Percentiles rank a stretch among this genome's conserved stretches.
Conservation (phyloP, 2,888 invertebrate genomes). For the Cheilosia vernalis region DNA sequence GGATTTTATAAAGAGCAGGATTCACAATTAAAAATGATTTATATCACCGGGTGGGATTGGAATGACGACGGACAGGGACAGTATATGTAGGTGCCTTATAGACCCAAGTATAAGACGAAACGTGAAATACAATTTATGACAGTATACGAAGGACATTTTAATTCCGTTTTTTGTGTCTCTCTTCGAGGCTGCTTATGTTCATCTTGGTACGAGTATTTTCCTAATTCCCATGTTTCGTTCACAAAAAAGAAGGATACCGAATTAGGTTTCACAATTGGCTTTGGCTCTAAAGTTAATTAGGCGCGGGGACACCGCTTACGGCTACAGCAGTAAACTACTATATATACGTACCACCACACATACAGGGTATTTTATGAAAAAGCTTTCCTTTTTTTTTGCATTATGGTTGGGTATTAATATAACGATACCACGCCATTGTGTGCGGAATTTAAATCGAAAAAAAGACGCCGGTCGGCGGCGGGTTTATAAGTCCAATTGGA, state of each 20-base stretch:
- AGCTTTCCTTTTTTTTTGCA: slow-evolving; percentile 15
- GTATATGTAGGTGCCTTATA: background rate
- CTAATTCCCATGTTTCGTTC: slow-evolving; percentile 47
- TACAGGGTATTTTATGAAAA: slow-evolving; percentile 41
- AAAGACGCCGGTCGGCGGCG: background rate
- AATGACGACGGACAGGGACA: slow-evolving; percentile 2
- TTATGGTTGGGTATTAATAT: slow-evolving; percentile 25
- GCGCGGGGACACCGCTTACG: slow-evolving; percentile 42
- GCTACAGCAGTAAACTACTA: background rate
- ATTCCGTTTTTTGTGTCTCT: slow-evolving; percentile 14
- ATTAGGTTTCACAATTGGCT: slow-evolving; percentile 59
- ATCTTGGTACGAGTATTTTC: slow-evolving; percentile 46
- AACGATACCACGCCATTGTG: slow-evolving; percentile 9
- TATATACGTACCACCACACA: background rate
- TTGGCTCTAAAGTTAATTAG: slow-evolving; percentile 66
- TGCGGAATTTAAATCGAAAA: background rate
- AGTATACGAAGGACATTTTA: slow-evolving; percentile 41
- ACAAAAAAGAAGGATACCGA: slow-evolving; percentile 49
- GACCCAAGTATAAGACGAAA: slow-evolving; percentile 4
- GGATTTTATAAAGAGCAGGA: slow-evolving; percentile 24
- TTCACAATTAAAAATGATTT: slow-evolving; percentile 54
- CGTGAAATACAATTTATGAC: slow-evolving; percentile 46
- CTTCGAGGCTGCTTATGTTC: slow-evolving; percentile 4
- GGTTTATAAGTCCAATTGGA: background rate
- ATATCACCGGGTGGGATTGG: slow-evolving; percentile 31